Base-by-base conservation (phyloP, 2,888 invertebrate species). In the Clostera curtula region DNA sequence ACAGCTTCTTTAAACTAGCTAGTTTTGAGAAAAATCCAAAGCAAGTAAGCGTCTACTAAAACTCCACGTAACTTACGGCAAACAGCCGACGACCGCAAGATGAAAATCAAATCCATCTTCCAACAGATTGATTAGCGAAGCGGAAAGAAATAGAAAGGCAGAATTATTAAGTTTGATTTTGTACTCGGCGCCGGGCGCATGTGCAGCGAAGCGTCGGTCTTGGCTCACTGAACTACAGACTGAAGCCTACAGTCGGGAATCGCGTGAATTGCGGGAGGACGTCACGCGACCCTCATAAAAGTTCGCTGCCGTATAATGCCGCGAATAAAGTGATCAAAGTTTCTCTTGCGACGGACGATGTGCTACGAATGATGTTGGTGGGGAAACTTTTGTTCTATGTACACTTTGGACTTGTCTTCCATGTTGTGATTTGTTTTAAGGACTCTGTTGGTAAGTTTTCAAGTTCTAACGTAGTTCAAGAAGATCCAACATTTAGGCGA, bases 371-470 rank as follows among this genome's bases (percentile, higher is more conserved):
- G 59, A 83, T 83, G 82, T 73, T 73, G 74, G 73, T 80, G 58
- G 70, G 69, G 60, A 82, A 77, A 74, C 64, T 82, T 58, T 73
- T 83, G 69, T 80, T 79, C 66, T 83, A 71, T 62, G 56, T 77
- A 71, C 74, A 82, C 49, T 82, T 83, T 48, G 83, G 82, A 80
- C 82, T 83, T 54, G 79, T 82, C 76, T 82, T 83, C 72, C 80
- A 82, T 56, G 71, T 77, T 65, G 83, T 79, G 67, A 83, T 82
- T 68, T 82, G 83, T 66, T 80, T 80, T 69, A 80, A 82, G 68
- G 82, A 83, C 62, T 63, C 68, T 40, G 68, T 74, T 34, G 83
- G 82, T 80, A 71, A 79, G 83, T 51, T 49, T 22, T 10, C 16
- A 13, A 23, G 17, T 13, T 14, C n/a, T n/a, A n/a, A n/a, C n/a